Percentiles rank a stretch among this genome's conserved stretches.
phyloP scores from a whole-genome alignment of 2,888 invertebrate genomes.

The Rhogogaster chlorosoma region DNA sequence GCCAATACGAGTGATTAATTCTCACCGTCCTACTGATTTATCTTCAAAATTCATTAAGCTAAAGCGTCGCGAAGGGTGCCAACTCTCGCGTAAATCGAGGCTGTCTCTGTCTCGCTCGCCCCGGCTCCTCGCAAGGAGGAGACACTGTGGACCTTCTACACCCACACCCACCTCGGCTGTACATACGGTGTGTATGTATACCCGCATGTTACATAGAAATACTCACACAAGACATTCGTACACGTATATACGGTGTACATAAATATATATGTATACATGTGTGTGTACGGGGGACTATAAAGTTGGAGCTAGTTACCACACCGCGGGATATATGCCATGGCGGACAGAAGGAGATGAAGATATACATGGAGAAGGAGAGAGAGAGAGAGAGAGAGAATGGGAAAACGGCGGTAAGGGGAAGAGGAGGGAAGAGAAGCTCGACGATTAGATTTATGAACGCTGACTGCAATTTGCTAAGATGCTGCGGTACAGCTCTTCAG shows the following conservation, averaged over 20 bases:
- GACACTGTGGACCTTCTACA: background rate
- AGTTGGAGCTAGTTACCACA: slow-evolving; percentile 53
- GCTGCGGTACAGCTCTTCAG: slow-evolving; percentile 38
- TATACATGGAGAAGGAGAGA: background rate
- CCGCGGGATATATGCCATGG: background rate
- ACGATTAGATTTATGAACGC: slow-evolving; percentile 66
- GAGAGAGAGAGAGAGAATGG: background rate
- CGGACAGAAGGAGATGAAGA: background rate
- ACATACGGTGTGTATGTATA: background rate
- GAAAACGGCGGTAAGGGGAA: slow-evolving; percentile 9
- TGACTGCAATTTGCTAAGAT: slow-evolving; percentile 62
- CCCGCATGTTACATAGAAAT: background rate
- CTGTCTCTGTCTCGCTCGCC: slow-evolving; percentile 17
- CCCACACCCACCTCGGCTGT: background rate
- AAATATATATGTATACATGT: background rate
- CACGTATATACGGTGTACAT: no score
- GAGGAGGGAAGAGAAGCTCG: slow-evolving; percentile 51
- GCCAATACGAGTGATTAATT: slow-evolving; percentile 48
- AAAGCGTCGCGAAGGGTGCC: slow-evolving; percentile 49
- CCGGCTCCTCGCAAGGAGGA: background rate
- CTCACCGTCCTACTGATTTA: slow-evolving; percentile 48
- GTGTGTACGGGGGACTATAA: slow-evolving; percentile 52
- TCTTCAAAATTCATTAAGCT: slow-evolving; percentile 51
- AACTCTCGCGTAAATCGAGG: slow-evolving; percentile 51
- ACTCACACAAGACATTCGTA: background rate